Conservation (phyloP, 2,888 invertebrate species). For the Aphodius sticticus region DNA sequence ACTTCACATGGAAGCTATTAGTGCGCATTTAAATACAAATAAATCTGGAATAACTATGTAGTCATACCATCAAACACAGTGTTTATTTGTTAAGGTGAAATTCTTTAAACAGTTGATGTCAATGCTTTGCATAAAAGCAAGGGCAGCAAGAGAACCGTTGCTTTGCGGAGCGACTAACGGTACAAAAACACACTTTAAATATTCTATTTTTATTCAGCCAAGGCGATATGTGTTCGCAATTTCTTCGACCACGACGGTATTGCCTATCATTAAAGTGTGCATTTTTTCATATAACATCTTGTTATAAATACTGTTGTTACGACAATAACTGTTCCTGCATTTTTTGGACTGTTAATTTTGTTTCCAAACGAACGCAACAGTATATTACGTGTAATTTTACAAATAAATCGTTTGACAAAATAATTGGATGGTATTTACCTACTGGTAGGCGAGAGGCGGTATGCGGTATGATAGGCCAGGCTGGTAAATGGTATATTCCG, state of each 20-base stretch:
- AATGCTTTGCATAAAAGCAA: not conserved
- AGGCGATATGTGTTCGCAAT: constrained; percentile 8
- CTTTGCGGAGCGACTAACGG: constrained; percentile 32
- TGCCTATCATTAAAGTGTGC: constrained; percentile 28
- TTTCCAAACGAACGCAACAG: not conserved
- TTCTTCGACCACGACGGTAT: constrained; percentile 33
- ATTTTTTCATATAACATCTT: not conserved
- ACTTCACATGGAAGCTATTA: too few species aligned
- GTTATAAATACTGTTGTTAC: not conserved
- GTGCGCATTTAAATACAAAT: too few species aligned
- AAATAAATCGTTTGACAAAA: not conserved
- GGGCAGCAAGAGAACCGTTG: not conserved
- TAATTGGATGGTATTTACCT: not conserved
- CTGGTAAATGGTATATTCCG: too few species aligned
- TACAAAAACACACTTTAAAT: constrained; percentile 28
- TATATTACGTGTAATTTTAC: not conserved
- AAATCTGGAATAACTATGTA: too few species aligned
- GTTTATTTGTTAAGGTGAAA: too few species aligned
- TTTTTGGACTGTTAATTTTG: not conserved
- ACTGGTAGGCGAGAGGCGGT: not conserved
- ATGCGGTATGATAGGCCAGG: too few species aligned
- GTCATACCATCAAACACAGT: too few species aligned
- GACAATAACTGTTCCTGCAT: not conserved
- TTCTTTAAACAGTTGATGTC: too few species aligned
- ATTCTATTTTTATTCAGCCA: constrained; percentile 27